Evolutionary conservation across 1,140 invertebrate genomes (phyloP).

Genomic region (Pentalonia nigronervosa): DNA sequence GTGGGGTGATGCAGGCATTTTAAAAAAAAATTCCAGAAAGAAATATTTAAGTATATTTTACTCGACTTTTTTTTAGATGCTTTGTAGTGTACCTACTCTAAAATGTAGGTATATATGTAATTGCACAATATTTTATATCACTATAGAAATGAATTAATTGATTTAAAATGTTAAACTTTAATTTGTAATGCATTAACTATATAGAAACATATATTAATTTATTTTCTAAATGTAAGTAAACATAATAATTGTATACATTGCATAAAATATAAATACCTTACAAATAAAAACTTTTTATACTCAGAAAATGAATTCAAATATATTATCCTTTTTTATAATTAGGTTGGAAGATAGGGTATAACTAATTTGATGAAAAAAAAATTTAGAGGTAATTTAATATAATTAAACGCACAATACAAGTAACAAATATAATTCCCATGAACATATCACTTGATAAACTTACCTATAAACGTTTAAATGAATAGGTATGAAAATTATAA

Average conservation of each 20-base stretch:
- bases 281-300: not conserved
- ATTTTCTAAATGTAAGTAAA: not conserved
- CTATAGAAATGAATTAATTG: not conserved
- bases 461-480: too few relatives aligned
- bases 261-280: not conserved
- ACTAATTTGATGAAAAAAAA: too few relatives aligned
- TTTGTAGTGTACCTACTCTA: not conserved
- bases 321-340: too few relatives aligned
- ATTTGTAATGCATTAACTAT: not conserved
- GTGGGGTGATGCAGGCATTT: too few relatives aligned
- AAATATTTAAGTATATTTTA: not conserved
- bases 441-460: too few relatives aligned
- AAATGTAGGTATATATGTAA: not conserved
- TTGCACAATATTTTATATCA: not conserved
- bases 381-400: too few relatives aligned
- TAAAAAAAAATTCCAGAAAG: not conserved
- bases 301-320: not conserved
- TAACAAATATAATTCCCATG: too few relatives aligned
- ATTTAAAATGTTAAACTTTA: not conserved
- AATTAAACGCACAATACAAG: too few relatives aligned
- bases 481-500: too few relatives aligned
- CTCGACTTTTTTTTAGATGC: not conserved
- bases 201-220: not conserved
- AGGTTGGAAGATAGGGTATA: too few relatives aligned
- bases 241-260: too few relatives aligned